Evolutionary conservation across 2,888 invertebrate species (phyloP).

Genomic region (Himalopsyche tibetana): DNA sequence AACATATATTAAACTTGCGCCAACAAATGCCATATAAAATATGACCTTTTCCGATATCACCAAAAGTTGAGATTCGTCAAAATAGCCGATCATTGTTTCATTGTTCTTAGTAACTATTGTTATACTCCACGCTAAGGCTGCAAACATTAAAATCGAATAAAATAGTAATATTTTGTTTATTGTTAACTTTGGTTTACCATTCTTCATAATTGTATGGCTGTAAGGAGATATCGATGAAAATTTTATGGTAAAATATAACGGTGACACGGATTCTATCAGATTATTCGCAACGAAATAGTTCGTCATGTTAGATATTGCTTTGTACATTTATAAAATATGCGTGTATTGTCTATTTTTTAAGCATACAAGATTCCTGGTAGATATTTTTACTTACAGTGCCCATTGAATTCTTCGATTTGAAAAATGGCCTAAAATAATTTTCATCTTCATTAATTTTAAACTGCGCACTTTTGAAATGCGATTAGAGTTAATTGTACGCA

Average conservation of each 20-base stretch:
- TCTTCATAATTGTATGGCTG: background rate
- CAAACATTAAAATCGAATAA: background rate
- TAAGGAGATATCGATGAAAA: background rate
- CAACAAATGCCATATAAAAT: background rate
- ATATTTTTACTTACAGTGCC: no score
- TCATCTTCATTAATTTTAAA: no score
- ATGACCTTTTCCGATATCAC: background rate
- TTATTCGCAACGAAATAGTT: background rate
- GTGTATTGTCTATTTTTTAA: background rate
- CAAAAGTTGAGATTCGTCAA: background rate
- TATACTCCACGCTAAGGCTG: background rate
- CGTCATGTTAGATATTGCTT: background rate
- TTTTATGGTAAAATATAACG: background rate
- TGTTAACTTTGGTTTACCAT: background rate
- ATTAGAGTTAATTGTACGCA: no score
- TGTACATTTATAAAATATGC: background rate
- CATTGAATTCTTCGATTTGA: no score
- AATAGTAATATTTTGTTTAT: background rate
- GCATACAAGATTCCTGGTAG: no score
- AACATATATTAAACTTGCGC: background rate
- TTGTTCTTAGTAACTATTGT: background rate
- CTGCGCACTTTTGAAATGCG: no score
- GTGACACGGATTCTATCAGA: background rate
- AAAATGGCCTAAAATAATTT: no score
- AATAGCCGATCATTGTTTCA: background rate